phyloP scores from a whole-genome alignment of 2,888 invertebrate genomes.

The Ganaspis brasiliensis region DNA sequence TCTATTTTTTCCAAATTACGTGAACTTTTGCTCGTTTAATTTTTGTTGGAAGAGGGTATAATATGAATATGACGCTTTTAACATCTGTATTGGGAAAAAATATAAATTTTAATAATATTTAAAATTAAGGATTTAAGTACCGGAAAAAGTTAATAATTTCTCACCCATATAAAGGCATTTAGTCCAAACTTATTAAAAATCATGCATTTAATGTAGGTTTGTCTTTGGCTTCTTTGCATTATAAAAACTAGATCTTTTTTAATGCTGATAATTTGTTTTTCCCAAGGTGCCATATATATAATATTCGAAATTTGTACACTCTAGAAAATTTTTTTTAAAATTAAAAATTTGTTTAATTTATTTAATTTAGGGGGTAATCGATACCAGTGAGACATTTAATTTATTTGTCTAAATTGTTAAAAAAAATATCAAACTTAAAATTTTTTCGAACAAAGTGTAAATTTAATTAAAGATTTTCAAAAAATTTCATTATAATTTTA shows the following conservation, averaged over 20 bases:
- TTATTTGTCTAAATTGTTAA: background rate
- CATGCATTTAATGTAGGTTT: background rate
- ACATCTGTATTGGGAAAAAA: conserved; percentile 29
- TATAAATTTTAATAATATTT: background rate
- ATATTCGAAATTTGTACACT: conserved; percentile 33
- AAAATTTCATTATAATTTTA: no score
- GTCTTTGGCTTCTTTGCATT: conserved; percentile 29
- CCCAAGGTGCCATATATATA: conserved; percentile 39
- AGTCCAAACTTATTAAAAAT: conserved; percentile 40
- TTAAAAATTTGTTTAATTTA: no score
- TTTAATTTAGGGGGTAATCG: no score
- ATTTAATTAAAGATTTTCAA: no score
- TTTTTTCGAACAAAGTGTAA: no score
- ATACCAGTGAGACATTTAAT: no score
- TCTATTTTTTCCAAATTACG: background rate
- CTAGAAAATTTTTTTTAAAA: conserved; percentile 15
- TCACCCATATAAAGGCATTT: conserved; percentile 43
- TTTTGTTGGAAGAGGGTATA: conserved; percentile 40
- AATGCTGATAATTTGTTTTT: background rate
- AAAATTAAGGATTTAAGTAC: background rate
- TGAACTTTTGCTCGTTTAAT: conserved; percentile 30
- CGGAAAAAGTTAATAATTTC: background rate
- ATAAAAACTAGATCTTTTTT: conserved; percentile 34
- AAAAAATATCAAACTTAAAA: background rate
- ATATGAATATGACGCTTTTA: conserved; percentile 45